Evolutionary conservation across 1,140 invertebrate species (phyloP).

Genomic region (Lepidurus couesii): DNA sequence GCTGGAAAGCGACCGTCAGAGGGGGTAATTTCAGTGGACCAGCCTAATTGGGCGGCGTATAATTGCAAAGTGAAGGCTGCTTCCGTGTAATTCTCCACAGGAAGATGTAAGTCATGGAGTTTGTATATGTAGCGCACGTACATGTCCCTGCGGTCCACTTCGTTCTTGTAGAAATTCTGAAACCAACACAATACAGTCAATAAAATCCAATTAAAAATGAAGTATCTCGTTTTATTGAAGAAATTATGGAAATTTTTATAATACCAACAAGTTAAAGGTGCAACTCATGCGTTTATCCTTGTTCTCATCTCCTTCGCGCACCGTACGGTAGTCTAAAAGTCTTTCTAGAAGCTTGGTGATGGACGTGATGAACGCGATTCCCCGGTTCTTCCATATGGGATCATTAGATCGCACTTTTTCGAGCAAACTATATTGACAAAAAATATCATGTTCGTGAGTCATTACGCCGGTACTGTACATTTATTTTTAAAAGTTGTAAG

Average conservation of each 20-base stretch:
- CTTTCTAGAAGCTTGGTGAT: slow-evolving; percentile 81
- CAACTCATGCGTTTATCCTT: slow-evolving; percentile 92
- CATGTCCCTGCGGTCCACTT: slow-evolving; percentile 81
- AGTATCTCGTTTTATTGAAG: background rate
- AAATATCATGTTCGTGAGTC: background rate
- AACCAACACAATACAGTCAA: slow-evolving; percentile 40
- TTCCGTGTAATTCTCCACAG: slow-evolving; percentile 91
- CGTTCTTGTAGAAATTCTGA: slow-evolving; percentile 94
- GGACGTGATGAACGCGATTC: slow-evolving; percentile 82
- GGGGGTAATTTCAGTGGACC: slow-evolving; percentile 65
- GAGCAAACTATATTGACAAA: slow-evolving; percentile 58
- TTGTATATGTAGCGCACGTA: slow-evolving; percentile 96
- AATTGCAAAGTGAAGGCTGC: slow-evolving; percentile 91
- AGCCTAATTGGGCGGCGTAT: slow-evolving; percentile 84
- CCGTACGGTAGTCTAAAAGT: slow-evolving; percentile 83
- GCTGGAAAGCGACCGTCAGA: slow-evolving; percentile 46
- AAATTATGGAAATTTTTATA: slow-evolving; percentile 31
- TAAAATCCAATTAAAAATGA: slow-evolving; percentile 34
- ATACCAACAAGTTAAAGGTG: slow-evolving; percentile 87
- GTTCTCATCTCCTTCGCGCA: slow-evolving; percentile 86
- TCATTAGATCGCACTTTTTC: slow-evolving; percentile 78
- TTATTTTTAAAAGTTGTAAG: background rate
- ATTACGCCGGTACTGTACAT: too few species aligned
- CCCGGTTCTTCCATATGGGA: slow-evolving; percentile 82
- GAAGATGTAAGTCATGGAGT: slow-evolving; percentile 85